Evolutionary conservation across 2,888 invertebrate species (phyloP).

Genomic region (Drosophila dives): DNA sequence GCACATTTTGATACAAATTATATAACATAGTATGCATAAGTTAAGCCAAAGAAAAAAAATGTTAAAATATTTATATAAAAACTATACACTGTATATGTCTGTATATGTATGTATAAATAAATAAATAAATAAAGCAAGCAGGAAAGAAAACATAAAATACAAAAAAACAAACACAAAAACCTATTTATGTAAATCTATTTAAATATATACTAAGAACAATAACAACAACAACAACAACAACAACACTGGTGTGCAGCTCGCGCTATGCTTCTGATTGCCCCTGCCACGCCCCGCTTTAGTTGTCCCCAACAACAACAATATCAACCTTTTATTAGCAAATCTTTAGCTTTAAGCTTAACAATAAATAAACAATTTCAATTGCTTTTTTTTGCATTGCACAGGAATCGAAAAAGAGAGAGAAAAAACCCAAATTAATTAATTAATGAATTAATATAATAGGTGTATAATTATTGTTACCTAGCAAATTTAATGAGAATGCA

Average conservation of each 20-base stretch:
- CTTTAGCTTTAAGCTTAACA: conserved; percentile 66
- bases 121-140: conserved; percentile 50
- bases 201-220: conserved; percentile 45
- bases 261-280: conserved; percentile 69
- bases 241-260: conserved; percentile 72
- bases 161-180: conserved; percentile 53
- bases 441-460: conserved; percentile 14
- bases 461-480: conserved; percentile 47
- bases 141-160: conserved; percentile 75
- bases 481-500: conserved; percentile 58
- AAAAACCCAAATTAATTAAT: conserved; percentile 30
- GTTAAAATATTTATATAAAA: conserved; percentile 66
- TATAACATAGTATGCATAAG: conserved; percentile 79
- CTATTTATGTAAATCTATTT: conserved; percentile 62
- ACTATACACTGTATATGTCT: conserved; percentile 16
- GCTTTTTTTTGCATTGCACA: conserved; percentile 44
- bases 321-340: conserved; percentile 71
- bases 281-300: conserved; percentile 57
- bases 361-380: conserved; percentile 37
- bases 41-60: conserved; percentile 84
- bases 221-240: conserved; percentile 39
- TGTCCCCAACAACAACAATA: conserved; percentile 35
- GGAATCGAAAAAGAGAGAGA: conserved; percentile 8
- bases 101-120: conserved; percentile 10
- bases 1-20: conserved; percentile 68